These are phyloP conservation scores for Meandrusa payeni DNA, from an alignment of 2,888 invertebrate genomes.

Conservation along the genomic window DNA sequence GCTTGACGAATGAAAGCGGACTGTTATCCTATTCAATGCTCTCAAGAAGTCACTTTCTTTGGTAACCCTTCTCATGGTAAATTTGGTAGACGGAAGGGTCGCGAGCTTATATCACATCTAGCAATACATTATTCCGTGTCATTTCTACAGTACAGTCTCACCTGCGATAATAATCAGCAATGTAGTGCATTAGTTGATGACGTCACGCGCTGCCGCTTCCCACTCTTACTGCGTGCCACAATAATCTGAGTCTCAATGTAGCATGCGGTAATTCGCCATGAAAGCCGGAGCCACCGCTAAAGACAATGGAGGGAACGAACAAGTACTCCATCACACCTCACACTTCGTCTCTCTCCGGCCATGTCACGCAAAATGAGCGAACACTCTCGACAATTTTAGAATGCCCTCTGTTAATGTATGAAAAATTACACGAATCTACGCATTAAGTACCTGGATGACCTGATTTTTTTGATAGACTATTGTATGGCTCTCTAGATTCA, in stretches of 20 bases:
- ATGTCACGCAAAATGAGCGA: constrained; percentile 5
- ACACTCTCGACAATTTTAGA: too few relatives aligned
- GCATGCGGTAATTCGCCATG: constrained; percentile 55
- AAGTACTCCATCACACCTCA: constrained; percentile 38
- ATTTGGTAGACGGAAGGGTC: too few relatives aligned
- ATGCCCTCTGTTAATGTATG: too few relatives aligned
- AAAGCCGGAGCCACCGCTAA: constrained; percentile 62
- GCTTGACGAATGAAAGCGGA: too few relatives aligned
- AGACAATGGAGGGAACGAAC: constrained; percentile 45
- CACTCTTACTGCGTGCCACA: constrained; percentile 11
- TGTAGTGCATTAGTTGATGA: constrained; percentile 74
- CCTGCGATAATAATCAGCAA: constrained; percentile 46
- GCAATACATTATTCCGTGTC: constrained; percentile 22
- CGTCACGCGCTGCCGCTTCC: constrained; percentile 57
- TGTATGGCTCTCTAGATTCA: too few relatives aligned
- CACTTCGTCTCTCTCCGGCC: constrained; percentile 4
- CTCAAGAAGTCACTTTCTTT: too few relatives aligned
- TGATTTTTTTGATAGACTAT: too few relatives aligned
- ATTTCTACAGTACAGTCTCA: constrained; percentile 35
- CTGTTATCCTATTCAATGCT: too few relatives aligned
- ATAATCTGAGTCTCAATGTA: constrained; percentile 38
- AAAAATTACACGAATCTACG: too few relatives aligned
- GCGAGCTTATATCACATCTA: too few relatives aligned
- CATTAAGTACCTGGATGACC: too few relatives aligned
- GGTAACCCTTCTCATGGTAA: too few relatives aligned